These are phyloP conservation scores for Palaemon carinicauda DNA, from an alignment of 1,140 invertebrate genomes.

Conservation along the genomic window DNA sequence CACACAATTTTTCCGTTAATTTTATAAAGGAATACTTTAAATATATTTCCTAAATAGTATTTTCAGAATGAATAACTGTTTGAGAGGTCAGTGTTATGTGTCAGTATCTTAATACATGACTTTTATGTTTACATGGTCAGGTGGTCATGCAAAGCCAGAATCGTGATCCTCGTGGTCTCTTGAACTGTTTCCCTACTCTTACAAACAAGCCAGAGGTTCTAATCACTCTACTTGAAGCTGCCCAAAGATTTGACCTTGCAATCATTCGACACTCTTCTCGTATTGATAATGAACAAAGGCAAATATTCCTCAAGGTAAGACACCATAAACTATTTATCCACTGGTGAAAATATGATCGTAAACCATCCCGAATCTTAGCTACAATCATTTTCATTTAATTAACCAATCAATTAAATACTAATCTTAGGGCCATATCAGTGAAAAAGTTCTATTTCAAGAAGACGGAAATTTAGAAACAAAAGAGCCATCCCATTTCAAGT, in stretches of 20 bases:
- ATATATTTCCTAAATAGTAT: neutral
- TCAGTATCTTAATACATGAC: neutral
- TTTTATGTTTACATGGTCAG: constrained; percentile 63
- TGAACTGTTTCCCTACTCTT: constrained; percentile 79
- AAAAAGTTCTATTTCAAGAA: too few species aligned
- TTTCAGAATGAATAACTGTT: too few species aligned
- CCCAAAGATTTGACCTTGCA: constrained; percentile 80
- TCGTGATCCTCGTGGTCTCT: constrained; percentile 80
- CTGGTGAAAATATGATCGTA: neutral
- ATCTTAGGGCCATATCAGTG: too few species aligned
- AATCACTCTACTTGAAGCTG: constrained; percentile 75
- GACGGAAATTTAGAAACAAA: too few species aligned
- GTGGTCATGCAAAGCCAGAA: constrained; percentile 85
- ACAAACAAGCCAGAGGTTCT: constrained; percentile 71
- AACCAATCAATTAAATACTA: too few species aligned
- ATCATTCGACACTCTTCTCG: constrained; percentile 78
- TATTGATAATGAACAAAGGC: constrained; percentile 74
- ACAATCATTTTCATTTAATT: too few species aligned
- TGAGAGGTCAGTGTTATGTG: too few species aligned
- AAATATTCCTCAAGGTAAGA: constrained; percentile 73
- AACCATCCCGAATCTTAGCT: neutral
- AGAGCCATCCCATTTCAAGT: too few species aligned
- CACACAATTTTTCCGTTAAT: too few species aligned
- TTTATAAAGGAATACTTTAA: too few species aligned
- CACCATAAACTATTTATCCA: constrained; percentile 62